phyloP scores from a whole-genome alignment of 2,888 invertebrate species.

The Erannis defoliaria region DNA sequence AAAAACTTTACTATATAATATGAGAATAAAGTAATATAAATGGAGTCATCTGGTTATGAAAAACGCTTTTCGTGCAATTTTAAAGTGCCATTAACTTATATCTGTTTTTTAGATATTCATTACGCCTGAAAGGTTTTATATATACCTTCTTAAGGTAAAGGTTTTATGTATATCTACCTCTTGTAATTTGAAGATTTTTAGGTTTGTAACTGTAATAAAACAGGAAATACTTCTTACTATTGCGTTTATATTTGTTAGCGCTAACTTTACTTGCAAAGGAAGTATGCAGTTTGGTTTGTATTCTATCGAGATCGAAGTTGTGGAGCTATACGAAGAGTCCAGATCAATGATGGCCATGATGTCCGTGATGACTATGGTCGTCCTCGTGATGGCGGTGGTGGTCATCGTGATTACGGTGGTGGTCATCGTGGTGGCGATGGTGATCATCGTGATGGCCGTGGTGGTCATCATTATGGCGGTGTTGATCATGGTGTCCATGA shows the following conservation, averaged over 20 bases:
- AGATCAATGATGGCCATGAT: slow-evolving; percentile 53
- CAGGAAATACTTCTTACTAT: slow-evolving; percentile 7
- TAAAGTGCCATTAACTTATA: too few relatives aligned
- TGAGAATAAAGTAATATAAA: too few relatives aligned
- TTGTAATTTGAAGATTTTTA: neutral
- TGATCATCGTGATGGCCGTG: slow-evolving; percentile 10
- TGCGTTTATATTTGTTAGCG: slow-evolving; percentile 61
- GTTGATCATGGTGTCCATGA: slow-evolving; percentile 50
- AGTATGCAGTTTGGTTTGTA: slow-evolving; percentile 43
- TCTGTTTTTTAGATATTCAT: too few relatives aligned
- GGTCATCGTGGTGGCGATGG: neutral
- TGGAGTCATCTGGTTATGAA: too few relatives aligned
- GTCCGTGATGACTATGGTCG: neutral
- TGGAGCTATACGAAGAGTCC: slow-evolving; percentile 48
- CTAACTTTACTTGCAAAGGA: slow-evolving; percentile 53
- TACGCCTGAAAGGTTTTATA: too few relatives aligned
- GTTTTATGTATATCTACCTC: too few relatives aligned
- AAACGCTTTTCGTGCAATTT: too few relatives aligned
- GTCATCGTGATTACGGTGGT: slow-evolving; percentile 27
- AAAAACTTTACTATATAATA: too few relatives aligned
- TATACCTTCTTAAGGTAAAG: too few relatives aligned
- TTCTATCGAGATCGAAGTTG: slow-evolving; percentile 56
- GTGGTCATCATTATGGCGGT: slow-evolving; percentile 43
- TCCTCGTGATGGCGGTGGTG: slow-evolving; percentile 14
- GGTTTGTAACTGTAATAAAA: slow-evolving; percentile 14